A percentile compares a stretch with the other conserved stretches of the same genome.
phyloP scores from a whole-genome alignment of 2,888 invertebrate species.

The Harpalus rufipes region DNA sequence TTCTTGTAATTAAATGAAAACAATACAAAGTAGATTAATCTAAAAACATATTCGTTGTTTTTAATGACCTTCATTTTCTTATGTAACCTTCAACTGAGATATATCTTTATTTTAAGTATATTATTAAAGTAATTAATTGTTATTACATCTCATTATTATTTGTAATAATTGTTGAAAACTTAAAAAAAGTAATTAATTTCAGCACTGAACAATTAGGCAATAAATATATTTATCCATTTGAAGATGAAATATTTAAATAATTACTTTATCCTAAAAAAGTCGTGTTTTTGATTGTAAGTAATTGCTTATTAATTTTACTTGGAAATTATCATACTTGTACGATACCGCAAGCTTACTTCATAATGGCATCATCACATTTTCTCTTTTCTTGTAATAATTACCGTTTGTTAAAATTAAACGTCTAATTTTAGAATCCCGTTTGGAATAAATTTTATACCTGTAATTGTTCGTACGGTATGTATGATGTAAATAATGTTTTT shows the following conservation, averaged over 20 bases:
- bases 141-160: constrained; percentile 36
- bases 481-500: constrained; percentile 39
- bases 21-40: background rate
- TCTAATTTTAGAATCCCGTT: constrained; percentile 42
- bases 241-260: no score
- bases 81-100: background rate
- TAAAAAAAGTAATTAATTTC: background rate
- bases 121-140: constrained; percentile 41
- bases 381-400: constrained; percentile 21
- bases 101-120: constrained; percentile 19
- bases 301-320: constrained; percentile 31
- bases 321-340: background rate
- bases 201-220: background rate
- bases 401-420: constrained; percentile 39
- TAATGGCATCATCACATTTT: constrained; percentile 11
- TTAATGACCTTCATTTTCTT: constrained; percentile 30
- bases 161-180: constrained; percentile 21
- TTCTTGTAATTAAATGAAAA: background rate
- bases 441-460: constrained; percentile 36
- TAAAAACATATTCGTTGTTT: constrained; percentile 5
- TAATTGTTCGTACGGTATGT: constrained; percentile 37
- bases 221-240: background rate
- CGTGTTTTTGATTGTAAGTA: constrained; percentile 2
- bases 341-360: constrained; percentile 29
- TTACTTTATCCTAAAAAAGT: background rate